phyloP scores from a whole-genome alignment of 2,797 vertebrate genomes.

The Tamandua tetradactyla region DNA sequence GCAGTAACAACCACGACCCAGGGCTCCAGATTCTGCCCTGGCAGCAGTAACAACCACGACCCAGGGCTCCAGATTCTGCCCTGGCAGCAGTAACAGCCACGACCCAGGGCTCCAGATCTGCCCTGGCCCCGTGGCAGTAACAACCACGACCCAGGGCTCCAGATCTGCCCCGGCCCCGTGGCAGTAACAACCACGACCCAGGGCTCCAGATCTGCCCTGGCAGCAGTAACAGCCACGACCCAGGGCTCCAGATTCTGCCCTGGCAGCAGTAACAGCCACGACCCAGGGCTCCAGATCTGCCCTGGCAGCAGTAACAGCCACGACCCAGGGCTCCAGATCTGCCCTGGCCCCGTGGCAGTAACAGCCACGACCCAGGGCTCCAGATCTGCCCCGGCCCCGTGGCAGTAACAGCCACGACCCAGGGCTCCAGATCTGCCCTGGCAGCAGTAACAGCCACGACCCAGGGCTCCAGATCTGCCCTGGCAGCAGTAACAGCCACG shows the following conservation, averaged over 20 bases:
- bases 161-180: not conserved
- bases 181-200: not conserved
- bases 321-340: not conserved
- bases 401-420: not conserved
- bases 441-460: not conserved
- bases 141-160: not conserved
- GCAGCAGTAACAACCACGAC: not conserved
- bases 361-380: not conserved
- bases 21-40: not conserved
- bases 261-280: not conserved
- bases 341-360: not conserved
- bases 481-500: not conserved
- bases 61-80: not conserved
- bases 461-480: not conserved
- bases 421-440: not conserved
- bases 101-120: not conserved
- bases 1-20: not conserved
- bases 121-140: not conserved
- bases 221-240: not conserved
- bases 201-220: not conserved
- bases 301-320: not conserved
- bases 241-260: not conserved
- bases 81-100: not conserved
- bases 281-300: not conserved
- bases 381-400: not conserved